Evolutionary conservation across 1,140 invertebrate species (phyloP), one percentile per base, ranked within the genome.

Genomic region (Plectrocnemia conspersa): DNA sequence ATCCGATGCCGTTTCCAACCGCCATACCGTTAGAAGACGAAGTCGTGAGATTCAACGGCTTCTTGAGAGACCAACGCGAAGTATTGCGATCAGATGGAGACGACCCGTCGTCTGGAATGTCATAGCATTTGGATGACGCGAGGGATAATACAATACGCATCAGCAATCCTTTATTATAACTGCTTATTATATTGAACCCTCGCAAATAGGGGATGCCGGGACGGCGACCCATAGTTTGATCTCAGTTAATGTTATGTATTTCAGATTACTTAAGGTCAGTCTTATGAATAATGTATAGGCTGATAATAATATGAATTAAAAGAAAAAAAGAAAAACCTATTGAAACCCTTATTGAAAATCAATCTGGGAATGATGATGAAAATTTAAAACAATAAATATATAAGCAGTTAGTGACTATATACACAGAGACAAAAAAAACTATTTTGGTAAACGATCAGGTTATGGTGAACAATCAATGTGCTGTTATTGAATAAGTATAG

Each of bases 71-170:
- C 36, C 54, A 61, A 24, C 40, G 49, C 5, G 59, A 57, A 25
- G 59, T 48, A 6, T 46, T 58, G 29, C 46, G 46, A 47, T 54
- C 61, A 7, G 70, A 72, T 38, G 65, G 58, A 4, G 72, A 74
- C 60, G 70, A 74, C 59, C 69, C 69, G 16, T 72, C 71, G 27
- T 72, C 71, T n/a, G 70, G 70, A 27, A 74, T 72, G 70, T 74
- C 72, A 65, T 74, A 74, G 69, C 64, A 66, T 41, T 65, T 48
- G 48, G 59, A 61, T 9, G 33, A 47, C 25, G 59, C 59, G 52
- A 57, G 55, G 55, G 59, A 61, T 32, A 52, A 29, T 11, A 53
- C 58, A 27, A 54, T 61, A 16, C 55, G 55, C 47, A 53, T 61
- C 15, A 57, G 52, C 33, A 57, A 54, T 55, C 54, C 59, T 40